Percentiles rank a stretch among this genome's conserved stretches.
Evolutionary conservation across 2,113 vertebrate species (phyloP).

Genomic region (Chunga burmeisteri): DNA sequence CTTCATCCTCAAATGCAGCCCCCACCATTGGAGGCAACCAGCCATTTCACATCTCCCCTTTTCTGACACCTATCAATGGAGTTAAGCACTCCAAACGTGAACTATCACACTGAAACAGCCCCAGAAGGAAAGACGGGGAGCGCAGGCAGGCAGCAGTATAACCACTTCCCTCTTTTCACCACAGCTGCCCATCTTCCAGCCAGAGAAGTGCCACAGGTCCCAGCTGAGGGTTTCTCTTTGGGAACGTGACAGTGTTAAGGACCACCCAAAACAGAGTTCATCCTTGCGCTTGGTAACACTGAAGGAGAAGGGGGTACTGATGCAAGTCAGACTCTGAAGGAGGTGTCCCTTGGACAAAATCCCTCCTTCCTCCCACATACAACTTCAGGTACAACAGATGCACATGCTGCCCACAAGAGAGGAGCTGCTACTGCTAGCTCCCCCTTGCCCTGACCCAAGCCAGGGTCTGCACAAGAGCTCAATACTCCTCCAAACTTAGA

Average conservation of each 20-base stretch:
- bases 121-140: fast-evolving
- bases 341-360: not conserved
- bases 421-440: not conserved
- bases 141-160: fast-evolving
- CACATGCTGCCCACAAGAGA: not conserved
- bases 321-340: not conserved
- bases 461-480: not conserved
- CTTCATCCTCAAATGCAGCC: not conserved
- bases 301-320: not conserved
- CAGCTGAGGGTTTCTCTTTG: not conserved
- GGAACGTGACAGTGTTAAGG: not conserved
- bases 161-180: not conserved
- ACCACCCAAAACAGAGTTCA: not conserved
- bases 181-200: not conserved
- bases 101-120: not conserved
- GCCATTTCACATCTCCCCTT: not conserved
- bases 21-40: not conserved
- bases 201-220: not conserved
- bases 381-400: not conserved
- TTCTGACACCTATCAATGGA: not conserved
- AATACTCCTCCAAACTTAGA: not conserved
- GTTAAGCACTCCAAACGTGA: not conserved
- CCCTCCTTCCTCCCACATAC: not conserved
- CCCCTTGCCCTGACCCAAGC: not conserved
- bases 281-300: fast-evolving